These are phyloP conservation scores for Onychomys arenicola DNA, from an alignment of 2,797 vertebrate species.

Conservation along the genomic window DNA sequence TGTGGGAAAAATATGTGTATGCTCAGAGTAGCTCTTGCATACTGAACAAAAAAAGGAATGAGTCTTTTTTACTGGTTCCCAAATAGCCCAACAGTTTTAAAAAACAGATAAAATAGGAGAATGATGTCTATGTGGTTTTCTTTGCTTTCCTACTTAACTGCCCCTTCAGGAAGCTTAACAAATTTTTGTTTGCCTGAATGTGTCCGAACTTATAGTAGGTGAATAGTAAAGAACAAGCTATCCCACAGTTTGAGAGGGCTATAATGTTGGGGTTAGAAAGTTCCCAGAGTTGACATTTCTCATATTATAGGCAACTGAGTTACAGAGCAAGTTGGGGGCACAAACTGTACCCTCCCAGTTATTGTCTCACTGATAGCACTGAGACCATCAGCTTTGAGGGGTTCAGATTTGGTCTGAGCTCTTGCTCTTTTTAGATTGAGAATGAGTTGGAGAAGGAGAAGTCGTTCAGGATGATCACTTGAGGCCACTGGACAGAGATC, in stretches of 20 bases:
- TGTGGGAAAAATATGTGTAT: constrained; percentile 15
- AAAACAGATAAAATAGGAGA: constrained; percentile 36
- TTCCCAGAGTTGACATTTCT: constrained; percentile 33
- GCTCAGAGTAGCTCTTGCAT: not conserved
- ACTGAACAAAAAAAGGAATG: constrained; percentile 34
- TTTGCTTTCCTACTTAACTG: not conserved
- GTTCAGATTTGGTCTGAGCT: not conserved
- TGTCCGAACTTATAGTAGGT: constrained; percentile 48
- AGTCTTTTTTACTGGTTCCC: constrained; percentile 47
- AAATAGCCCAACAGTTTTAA: not conserved
- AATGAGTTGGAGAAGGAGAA: constrained; percentile 30
- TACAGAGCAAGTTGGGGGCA: constrained; percentile 20
- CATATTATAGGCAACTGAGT: constrained; percentile 45
- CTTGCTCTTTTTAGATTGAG: constrained; percentile 17
- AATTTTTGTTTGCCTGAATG: constrained; percentile 40
- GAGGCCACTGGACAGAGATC: not conserved
- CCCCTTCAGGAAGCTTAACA: constrained; percentile 43
- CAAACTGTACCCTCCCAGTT: not conserved
- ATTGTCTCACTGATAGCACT: constrained; percentile 16
- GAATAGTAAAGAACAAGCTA: constrained; percentile 66
- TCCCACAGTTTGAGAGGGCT: constrained; percentile 70
- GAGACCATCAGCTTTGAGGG: not conserved
- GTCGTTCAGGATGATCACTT: constrained; percentile 37
- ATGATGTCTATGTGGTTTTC: constrained; percentile 26
- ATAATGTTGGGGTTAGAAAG: constrained; percentile 66